Evolutionary conservation across 2,888 invertebrate genomes (phyloP).

Genomic region (Sericinus montela): DNA sequence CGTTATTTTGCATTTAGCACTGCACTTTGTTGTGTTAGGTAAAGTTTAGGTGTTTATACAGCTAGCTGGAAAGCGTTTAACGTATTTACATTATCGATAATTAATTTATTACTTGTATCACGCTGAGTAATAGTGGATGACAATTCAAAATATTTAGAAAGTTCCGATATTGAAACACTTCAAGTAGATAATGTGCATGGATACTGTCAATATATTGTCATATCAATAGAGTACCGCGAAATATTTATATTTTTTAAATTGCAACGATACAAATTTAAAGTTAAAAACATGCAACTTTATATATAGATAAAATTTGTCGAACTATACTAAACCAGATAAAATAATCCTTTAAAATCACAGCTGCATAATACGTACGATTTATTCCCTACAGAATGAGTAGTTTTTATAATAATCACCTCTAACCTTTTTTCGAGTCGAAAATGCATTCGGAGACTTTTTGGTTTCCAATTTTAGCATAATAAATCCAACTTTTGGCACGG

Average conservation of each 20-base stretch:
- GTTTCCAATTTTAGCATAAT: conserved; percentile 50
- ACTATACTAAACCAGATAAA: background rate
- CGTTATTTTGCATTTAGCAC: conserved; percentile 18
- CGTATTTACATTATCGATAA: background rate
- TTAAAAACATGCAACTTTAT: too few relatives aligned
- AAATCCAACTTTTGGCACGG: conserved; percentile 59
- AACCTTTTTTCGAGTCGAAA: conserved; percentile 15
- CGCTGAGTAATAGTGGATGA: too few relatives aligned
- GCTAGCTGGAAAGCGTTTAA: background rate
- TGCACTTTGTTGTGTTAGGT: conserved; percentile 16
- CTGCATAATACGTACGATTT: background rate
- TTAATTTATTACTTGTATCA: too few relatives aligned
- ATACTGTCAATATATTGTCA: too few relatives aligned
- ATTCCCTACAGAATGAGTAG: background rate
- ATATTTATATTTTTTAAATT: too few relatives aligned
- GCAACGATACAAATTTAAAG: too few relatives aligned
- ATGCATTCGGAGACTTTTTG: conserved; percentile 36
- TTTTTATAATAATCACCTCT: conserved; percentile 9
- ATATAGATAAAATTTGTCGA: too few relatives aligned
- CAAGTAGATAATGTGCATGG: too few relatives aligned
- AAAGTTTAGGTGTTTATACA: background rate
- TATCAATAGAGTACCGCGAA: too few relatives aligned
- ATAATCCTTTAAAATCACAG: background rate
- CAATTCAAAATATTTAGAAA: too few relatives aligned
- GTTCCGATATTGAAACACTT: too few relatives aligned